Percentiles rank a stretch among this genome's conserved stretches.
Conservation (phyloP, 2,797 vertebrate genomes). For the Trachurus trachurus region DNA sequence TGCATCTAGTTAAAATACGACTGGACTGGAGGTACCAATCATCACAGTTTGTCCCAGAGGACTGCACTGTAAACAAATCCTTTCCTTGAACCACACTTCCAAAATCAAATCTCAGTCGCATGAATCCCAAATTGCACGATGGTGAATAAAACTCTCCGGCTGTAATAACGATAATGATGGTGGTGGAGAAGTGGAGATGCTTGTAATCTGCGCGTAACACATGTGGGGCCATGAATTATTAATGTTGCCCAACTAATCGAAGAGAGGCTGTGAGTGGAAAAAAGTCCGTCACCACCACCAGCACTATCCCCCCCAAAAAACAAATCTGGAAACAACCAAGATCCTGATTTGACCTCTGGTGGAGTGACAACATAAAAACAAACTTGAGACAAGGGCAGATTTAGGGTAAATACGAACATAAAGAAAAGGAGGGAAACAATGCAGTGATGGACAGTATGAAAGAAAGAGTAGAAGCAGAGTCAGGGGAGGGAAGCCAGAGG, state of each 20-base stretch:
- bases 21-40: constrained; percentile 30
- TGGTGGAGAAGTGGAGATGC: constrained; percentile 66
- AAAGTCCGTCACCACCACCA: constrained; percentile 7
- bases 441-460: constrained; percentile 11
- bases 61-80: constrained; percentile 57
- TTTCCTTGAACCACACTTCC: constrained; percentile 50
- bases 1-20: constrained; percentile 37
- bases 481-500: constrained; percentile 26
- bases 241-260: constrained; percentile 64
- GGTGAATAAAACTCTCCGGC: constrained; percentile 66
- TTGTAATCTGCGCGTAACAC: constrained; percentile 74
- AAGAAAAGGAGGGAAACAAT: constrained; percentile 14
- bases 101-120: constrained; percentile 61
- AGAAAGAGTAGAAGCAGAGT: constrained; percentile 32
- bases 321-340: constrained; percentile 31
- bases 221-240: constrained; percentile 83
- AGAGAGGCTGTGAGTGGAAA: constrained; percentile 50
- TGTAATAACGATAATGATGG: constrained; percentile 73
- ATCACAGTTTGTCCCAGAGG: constrained; percentile 36
- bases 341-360: constrained; percentile 20
- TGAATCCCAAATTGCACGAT: constrained; percentile 60
- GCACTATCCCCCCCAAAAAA: too few relatives aligned
- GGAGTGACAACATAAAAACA: constrained; percentile 8
- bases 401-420: neutral
- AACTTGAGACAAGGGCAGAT: constrained; percentile 1